Evolutionary conservation across 2,113 vertebrate species (phyloP), one percentile per base, ranked within the genome.

Genomic region (Corydoras maculifer): DNA sequence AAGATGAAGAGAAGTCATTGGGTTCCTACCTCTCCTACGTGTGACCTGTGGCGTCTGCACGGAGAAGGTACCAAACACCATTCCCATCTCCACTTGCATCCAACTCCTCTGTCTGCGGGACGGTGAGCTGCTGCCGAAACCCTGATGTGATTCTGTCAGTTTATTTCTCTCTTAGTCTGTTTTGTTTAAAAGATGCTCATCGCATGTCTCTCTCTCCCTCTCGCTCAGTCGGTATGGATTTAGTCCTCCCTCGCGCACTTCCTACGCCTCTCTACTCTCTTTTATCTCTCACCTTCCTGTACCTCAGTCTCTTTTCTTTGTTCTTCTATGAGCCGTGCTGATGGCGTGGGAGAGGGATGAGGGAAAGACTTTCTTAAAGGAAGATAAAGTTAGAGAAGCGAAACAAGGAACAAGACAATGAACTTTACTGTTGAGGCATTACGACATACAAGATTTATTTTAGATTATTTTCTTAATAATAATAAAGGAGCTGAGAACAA

Each of bases 41-140:
- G 53, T 58, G 30, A 80, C 80, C 64, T 79, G 81, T 30, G 79
- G 75, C 31, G 77, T 79, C 60, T 80, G 81, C 81, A 84, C 48
- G 6, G 83, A 84, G 51, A 83, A 84, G 10, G 78, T 84, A 25
- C 83, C 81, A 12, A 84, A 74, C 5, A 84, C 80, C n/a, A 84
- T 62, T 13, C 83, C 83, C 83, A 84, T 84, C 61, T 72, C 69
- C 18, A 64, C 54, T 18, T 8, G 1, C 11, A 18, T 73, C 51
- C 31, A 15, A 32, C 15, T 50, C 30, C 9, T 11, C 18, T 55
- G 58, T 29, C 54, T 18, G 25, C 59, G 15, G 30, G 30, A 31
- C 2, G 31, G 11, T 30, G 57, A 53, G 35, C 43, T 63, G 5
- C 64, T 51, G 59, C 64, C 63, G 58, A 29, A 64, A 58, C 65